Evolutionary conservation across 2,113 vertebrate genomes (phyloP).

Genomic region (Hemiscyllium ocellatum): DNA sequence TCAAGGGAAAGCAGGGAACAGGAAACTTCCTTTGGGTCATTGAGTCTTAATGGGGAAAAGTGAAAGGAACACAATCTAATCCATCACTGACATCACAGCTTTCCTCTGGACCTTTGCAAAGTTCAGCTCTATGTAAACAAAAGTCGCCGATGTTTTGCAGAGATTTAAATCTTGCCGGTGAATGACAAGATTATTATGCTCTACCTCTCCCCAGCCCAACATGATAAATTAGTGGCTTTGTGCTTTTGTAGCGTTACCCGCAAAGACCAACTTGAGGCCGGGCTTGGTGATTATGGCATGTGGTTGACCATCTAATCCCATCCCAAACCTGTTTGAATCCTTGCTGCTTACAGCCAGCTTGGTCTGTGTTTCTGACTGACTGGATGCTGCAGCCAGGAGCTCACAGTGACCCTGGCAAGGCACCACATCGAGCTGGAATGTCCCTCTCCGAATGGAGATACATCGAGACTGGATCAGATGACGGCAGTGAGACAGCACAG

Average conservation of each 20-base stretch:
- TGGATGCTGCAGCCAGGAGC: no score
- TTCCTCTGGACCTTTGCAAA: not conserved
- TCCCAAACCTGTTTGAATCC: no score
- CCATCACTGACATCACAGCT: slow-evolving; percentile 12
- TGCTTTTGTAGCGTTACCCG: not conserved
- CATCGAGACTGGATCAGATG: no score
- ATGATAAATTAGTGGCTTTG: not conserved
- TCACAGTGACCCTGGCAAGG: no score
- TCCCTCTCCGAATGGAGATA: no score
- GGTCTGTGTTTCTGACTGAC: no score
- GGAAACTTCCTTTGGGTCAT: not conserved
- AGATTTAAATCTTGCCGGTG: not conserved
- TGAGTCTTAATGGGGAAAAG: not conserved
- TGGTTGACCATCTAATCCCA: no score
- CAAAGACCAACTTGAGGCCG: not conserved
- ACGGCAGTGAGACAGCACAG: no score
- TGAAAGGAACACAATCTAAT: not conserved
- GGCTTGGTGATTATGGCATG: not conserved
- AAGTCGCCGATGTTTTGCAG: not conserved
- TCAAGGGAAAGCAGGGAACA: not conserved
- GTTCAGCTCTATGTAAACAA: not conserved
- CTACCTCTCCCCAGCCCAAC: no score
- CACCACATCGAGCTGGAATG: no score
- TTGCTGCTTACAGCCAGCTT: no score
- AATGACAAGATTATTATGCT: not conserved